phyloP scores from a whole-genome alignment of 2,113 vertebrate species.

The Engystomops pustulosus region DNA sequence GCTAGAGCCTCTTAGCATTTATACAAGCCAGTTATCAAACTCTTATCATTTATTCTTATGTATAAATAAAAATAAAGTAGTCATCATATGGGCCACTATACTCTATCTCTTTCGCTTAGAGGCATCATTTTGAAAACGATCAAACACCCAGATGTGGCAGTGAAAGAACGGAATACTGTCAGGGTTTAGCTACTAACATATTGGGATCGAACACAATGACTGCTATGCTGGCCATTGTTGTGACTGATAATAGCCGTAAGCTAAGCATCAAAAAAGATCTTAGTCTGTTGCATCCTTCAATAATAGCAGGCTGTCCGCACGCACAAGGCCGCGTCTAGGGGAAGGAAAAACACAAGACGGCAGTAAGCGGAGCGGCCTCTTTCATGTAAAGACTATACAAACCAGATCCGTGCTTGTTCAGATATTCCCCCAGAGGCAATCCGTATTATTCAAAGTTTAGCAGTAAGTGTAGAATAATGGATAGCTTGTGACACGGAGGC shows the following conservation, averaged over 20 bases:
- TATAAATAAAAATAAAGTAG: too few relatives aligned
- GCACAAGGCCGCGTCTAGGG: conserved; percentile 61
- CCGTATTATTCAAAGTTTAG: conserved; percentile 71
- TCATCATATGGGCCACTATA: too few relatives aligned
- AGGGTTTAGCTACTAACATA: conserved; percentile 5
- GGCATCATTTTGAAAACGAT: neutral
- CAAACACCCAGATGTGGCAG: too few relatives aligned
- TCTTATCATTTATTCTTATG: too few relatives aligned
- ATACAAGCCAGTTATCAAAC: too few relatives aligned
- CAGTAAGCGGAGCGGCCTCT: conserved; percentile 66
- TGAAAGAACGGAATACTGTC: too few relatives aligned
- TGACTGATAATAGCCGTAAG: conserved; percentile 67
- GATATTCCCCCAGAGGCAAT: conserved; percentile 69
- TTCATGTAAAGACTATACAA: conserved; percentile 70
- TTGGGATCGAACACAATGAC: conserved; percentile 62
- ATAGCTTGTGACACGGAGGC: conserved; percentile 66
- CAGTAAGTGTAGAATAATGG: conserved; percentile 64
- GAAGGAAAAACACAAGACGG: conserved; percentile 62
- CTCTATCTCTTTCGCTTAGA: neutral
- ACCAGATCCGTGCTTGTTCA: conserved; percentile 67
- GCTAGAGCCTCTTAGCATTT: too few relatives aligned
- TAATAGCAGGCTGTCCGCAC: conserved; percentile 65
- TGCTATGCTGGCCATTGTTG: conserved; percentile 61
- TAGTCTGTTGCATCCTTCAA: conserved; percentile 66
- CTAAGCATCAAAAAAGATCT: conserved; percentile 65